These are phyloP conservation scores for Gallinago paraguaiae DNA, from an alignment of 2,113 vertebrate species.

Conservation along the genomic window DNA sequence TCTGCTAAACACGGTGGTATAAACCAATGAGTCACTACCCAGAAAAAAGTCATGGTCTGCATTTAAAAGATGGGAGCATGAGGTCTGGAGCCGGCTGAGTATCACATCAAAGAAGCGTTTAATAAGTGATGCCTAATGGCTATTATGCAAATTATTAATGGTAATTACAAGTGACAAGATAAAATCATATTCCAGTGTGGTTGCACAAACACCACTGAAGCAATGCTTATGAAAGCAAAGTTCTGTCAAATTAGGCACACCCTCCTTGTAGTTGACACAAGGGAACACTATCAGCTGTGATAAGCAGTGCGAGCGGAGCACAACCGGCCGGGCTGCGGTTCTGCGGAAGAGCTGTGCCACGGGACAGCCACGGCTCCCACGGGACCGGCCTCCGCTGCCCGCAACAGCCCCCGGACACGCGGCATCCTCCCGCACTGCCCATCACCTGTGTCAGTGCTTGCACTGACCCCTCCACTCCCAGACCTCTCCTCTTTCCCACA, in stretches of 20 bases:
- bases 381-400: not conserved
- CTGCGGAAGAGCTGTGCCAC: not conserved
- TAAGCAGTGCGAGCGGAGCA: not conserved
- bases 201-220: slow-evolving; percentile 61
- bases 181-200: slow-evolving; percentile 31
- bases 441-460: accelerated
- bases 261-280: slow-evolving; percentile 52
- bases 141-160: slow-evolving; percentile 55
- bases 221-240: slow-evolving; percentile 56
- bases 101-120: slow-evolving; percentile 63
- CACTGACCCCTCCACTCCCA: not conserved
- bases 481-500: not conserved
- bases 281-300: slow-evolving; percentile 27
- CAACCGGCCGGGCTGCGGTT: not conserved
- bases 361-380: not conserved
- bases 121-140: slow-evolving; percentile 46
- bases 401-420: not conserved
- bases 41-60: slow-evolving; percentile 28
- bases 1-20: not conserved
- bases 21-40: slow-evolving; percentile 45
- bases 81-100: slow-evolving; percentile 15
- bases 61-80: slow-evolving; percentile 32
- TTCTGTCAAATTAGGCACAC: not conserved
- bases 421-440: not conserved
- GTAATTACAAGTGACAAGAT: slow-evolving; percentile 69